phyloP scores from a whole-genome alignment of 2,113 vertebrate species.

The Edolisoma coerulescens region DNA sequence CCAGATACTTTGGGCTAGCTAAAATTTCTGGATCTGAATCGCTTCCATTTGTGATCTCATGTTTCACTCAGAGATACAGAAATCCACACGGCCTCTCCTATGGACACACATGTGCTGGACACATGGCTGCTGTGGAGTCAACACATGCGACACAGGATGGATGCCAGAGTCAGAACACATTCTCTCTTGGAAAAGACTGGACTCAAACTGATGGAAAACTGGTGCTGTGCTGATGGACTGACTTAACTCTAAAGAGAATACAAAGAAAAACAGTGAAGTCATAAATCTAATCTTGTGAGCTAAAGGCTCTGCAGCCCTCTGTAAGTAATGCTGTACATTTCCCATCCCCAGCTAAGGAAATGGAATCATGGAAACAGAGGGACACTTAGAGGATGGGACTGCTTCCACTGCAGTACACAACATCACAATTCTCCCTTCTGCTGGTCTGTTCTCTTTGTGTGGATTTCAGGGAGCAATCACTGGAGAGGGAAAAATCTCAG shows the following conservation, averaged over 20 bases:
- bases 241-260: neutral
- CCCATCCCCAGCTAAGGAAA: neutral
- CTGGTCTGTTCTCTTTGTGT: neutral
- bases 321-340: neutral
- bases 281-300: neutral
- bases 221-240: neutral
- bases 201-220: neutral
- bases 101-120: neutral
- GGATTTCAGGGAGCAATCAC: neutral
- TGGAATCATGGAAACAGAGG: neutral
- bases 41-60: neutral
- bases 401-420: neutral
- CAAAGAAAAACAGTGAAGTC: neutral
- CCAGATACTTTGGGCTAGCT: neutral
- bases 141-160: accelerated
- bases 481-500: neutral
- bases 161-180: neutral
- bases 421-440: neutral
- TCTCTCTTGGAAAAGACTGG: neutral
- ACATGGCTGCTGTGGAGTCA: neutral
- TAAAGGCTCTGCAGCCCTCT: neutral
- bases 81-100: neutral
- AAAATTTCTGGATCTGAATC: neutral
- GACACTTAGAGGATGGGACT: neutral
- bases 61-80: neutral